Evolutionary conservation across 2,888 invertebrate species (phyloP).

Genomic region (Aleiodes testaceus): DNA sequence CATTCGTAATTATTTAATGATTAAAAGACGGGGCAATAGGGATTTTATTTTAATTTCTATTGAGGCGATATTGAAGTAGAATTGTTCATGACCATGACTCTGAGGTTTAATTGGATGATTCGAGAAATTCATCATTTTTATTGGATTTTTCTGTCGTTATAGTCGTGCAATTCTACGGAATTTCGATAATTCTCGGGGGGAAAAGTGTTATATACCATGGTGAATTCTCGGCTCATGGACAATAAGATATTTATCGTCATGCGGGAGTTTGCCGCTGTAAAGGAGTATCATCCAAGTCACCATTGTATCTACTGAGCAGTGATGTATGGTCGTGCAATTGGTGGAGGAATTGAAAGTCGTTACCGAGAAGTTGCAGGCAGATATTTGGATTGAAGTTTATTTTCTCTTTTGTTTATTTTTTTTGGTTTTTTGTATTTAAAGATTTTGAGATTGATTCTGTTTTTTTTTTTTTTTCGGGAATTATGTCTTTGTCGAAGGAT

Average conservation of each 20-base stretch:
- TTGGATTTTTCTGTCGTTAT: background rate
- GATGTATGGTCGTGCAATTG: conserved; percentile 71
- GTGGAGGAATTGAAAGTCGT: conserved; percentile 71
- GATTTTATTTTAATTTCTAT: conserved; percentile 19
- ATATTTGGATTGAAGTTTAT: conserved; percentile 66
- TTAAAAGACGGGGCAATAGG: background rate
- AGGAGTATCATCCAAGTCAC: conserved; percentile 55
- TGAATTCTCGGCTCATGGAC: conserved; percentile 55
- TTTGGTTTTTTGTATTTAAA: background rate
- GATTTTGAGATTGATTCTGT: background rate
- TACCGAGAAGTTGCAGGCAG: conserved; percentile 60
- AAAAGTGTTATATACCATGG: conserved; percentile 34
- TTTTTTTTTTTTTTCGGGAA: too few species aligned
- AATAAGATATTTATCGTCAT: conserved; percentile 70
- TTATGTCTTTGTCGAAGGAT: background rate
- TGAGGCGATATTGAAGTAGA: conserved; percentile 46
- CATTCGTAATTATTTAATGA: background rate
- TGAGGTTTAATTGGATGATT: conserved; percentile 53
- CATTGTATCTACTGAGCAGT: conserved; percentile 69
- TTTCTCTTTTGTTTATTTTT: conserved; percentile 26
- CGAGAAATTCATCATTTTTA: conserved; percentile 54
- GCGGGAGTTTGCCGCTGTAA: conserved; percentile 43
- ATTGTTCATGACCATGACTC: conserved; percentile 41
- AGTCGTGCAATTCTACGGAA: too few species aligned
- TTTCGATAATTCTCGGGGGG: too few species aligned